These are phyloP conservation scores for Mamestra brassicae DNA, from an alignment of 2,888 invertebrate species.

Conservation along the genomic window DNA sequence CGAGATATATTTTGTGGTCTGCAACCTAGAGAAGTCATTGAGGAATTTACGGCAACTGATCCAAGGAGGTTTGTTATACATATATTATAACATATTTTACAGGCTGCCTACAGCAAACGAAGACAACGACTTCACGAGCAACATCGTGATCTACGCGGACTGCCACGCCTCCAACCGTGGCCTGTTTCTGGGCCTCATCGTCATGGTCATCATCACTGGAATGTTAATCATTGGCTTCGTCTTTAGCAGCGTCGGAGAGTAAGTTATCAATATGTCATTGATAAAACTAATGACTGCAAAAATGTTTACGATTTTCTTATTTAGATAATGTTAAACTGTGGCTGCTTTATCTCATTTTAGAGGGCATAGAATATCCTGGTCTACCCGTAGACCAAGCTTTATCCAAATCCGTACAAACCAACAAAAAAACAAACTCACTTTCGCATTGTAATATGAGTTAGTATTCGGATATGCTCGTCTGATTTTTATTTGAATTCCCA, in stretches of 20 bases:
- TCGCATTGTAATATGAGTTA: too few species aligned
- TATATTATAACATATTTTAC: slow-evolving; percentile 31
- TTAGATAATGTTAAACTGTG: background rate
- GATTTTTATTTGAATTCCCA: background rate
- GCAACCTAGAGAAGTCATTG: too few species aligned
- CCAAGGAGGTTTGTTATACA: too few species aligned
- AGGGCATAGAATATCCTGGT: too few species aligned
- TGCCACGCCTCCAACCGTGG: slow-evolving; percentile 95
- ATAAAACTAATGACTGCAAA: background rate
- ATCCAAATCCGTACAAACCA: too few species aligned
- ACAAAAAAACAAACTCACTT: too few species aligned
- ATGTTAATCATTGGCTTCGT: slow-evolving; percentile 87
- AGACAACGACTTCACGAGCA: slow-evolving; percentile 89
- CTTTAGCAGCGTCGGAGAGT: slow-evolving; percentile 88
- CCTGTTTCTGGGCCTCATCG: slow-evolving; percentile 93
- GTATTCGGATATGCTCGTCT: too few species aligned
- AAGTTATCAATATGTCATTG: slow-evolving; percentile 66
- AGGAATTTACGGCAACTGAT: too few species aligned
- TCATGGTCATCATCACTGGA: slow-evolving; percentile 88
- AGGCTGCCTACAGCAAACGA: slow-evolving; percentile 87
- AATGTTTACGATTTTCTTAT: background rate
- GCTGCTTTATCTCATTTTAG: background rate
- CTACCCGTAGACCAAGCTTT: too few species aligned
- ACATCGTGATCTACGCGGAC: slow-evolving; percentile 93
- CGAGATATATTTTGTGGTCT: too few species aligned